Conservation (phyloP, 1,140 invertebrate species). For the Drosophila tropicalis region DNA sequence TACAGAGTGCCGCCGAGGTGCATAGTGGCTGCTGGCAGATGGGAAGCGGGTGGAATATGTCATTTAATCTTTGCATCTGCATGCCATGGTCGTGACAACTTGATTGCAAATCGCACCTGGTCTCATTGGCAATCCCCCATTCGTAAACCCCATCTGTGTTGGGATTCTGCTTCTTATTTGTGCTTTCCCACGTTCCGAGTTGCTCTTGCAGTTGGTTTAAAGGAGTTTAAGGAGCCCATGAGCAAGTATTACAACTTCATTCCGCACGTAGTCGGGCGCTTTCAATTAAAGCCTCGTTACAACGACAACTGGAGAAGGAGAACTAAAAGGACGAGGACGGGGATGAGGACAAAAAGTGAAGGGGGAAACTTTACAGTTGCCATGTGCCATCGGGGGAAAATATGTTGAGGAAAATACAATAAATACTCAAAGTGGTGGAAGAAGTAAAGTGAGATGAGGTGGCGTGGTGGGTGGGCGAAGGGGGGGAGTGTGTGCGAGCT, state of each 20-base stretch:
- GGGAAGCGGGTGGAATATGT: constrained; percentile 35
- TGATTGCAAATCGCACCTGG: constrained; percentile 64
- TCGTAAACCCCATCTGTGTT: neutral
- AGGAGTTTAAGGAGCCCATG: constrained; percentile 7
- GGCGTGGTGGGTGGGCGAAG: neutral
- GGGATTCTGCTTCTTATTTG: neutral
- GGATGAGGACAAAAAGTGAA: neutral
- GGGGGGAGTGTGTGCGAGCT: constrained; percentile 24
- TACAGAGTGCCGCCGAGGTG: neutral
- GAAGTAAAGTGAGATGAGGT: neutral
- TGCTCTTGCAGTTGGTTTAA: constrained; percentile 3
- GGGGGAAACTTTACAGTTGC: constrained; percentile 48
- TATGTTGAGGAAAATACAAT: constrained; percentile 68
- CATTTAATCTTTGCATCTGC: constrained; percentile 70
- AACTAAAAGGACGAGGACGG: no score
- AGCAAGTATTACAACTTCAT: constrained; percentile 26
- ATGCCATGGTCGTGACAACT: constrained; percentile 65
- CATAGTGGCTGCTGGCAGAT: neutral
- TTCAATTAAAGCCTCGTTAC: constrained; percentile 77
- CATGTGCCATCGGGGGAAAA: constrained; percentile 37
- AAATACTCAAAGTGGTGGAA: constrained; percentile 37
- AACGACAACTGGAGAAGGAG: constrained; percentile 1
- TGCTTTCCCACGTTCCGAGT: neutral
- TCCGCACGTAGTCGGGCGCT: constrained; percentile 45
- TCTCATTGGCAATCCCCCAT: constrained; percentile 4